A percentile compares a stretch with the other conserved stretches of the same genome.
phyloP scores from a whole-genome alignment of 2,888 invertebrate species.

The Nomada ferruginata region DNA sequence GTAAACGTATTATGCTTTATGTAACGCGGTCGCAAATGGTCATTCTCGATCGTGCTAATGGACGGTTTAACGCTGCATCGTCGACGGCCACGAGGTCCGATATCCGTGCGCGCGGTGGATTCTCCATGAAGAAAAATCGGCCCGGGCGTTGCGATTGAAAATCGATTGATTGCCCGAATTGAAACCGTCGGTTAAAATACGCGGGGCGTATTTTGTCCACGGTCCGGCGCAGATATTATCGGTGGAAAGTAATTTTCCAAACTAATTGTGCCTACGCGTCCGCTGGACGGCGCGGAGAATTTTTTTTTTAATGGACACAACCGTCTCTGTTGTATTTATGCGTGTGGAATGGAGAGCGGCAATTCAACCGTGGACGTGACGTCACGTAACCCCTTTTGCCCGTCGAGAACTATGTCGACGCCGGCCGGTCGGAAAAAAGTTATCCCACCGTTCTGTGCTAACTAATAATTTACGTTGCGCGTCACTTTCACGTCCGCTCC shows the following conservation, averaged over 20 bases:
- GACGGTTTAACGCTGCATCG: constrained; percentile 7
- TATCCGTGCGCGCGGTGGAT: neutral
- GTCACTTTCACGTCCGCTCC: neutral
- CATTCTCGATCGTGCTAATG: constrained; percentile 27
- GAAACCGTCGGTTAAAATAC: neutral
- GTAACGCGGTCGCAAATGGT: constrained; percentile 13
- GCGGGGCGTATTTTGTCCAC: neutral
- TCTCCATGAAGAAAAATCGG: neutral
- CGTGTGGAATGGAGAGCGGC: neutral
- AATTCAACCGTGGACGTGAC: neutral
- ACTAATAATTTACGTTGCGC: too few species aligned
- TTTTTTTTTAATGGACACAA: neutral
- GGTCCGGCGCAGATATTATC: neutral
- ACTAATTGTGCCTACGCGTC: neutral
- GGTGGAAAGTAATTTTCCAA: neutral
- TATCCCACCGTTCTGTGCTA: neutral
- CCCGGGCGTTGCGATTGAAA: neutral
- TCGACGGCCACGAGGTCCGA: neutral
- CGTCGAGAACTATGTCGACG: neutral
- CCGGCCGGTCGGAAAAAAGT: too few species aligned
- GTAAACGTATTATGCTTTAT: constrained; percentile 24
- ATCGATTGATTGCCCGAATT: neutral
- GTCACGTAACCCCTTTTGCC: neutral
- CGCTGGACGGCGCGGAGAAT: neutral
- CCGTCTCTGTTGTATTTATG: neutral